These are phyloP conservation scores for Plodia interpunctella DNA, from an alignment of 1,140 invertebrate genomes.

Conservation along the genomic window DNA sequence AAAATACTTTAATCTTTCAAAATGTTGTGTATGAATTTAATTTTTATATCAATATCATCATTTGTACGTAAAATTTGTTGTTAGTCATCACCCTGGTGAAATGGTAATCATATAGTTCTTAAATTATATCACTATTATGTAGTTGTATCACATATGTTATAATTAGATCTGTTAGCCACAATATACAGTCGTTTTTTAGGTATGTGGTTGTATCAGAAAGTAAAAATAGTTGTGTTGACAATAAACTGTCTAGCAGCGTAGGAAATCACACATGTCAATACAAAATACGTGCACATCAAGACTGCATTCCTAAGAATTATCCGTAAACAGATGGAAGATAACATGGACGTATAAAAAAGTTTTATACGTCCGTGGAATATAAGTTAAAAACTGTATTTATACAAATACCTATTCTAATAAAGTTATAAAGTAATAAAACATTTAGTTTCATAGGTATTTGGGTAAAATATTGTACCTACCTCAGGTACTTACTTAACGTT, in stretches of 20 bases:
- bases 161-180: not conserved
- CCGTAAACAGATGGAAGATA: slow-evolving; percentile 2
- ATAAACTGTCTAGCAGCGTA: not conserved
- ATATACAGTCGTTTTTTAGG: not conserved
- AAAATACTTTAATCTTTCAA: too few species aligned
- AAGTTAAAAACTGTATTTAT: not conserved
- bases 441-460: too few species aligned
- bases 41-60: not conserved
- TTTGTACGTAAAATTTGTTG: slow-evolving; percentile 1
- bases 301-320: slow-evolving; percentile 9
- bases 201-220: not conserved
- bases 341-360: too few species aligned
- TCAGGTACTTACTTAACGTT: too few species aligned
- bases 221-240: too few species aligned
- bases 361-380: too few species aligned
- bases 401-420: too few species aligned
- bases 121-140: not conserved
- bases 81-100: not conserved
- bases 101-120: not conserved
- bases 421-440: too few species aligned
- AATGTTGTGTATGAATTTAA: too few species aligned
- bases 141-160: not conserved
- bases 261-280: not conserved
- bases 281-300: not conserved
- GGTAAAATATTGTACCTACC: too few species aligned